Evolutionary conservation across 2,113 vertebrate genomes (phyloP).

Genomic region (Platichthys stellatus): DNA sequence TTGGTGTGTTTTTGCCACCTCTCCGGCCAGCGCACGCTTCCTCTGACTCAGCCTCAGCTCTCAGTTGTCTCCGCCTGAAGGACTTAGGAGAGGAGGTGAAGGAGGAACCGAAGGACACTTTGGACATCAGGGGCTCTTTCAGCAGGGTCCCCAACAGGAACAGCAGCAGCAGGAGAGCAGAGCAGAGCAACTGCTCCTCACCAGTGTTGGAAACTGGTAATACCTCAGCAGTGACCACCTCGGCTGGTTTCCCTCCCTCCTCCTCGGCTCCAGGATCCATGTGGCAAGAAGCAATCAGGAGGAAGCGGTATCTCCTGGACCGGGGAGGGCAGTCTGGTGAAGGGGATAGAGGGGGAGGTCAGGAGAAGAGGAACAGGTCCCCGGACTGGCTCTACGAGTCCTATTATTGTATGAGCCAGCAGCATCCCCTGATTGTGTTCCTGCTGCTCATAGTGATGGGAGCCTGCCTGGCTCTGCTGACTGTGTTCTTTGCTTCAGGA

Average conservation of each 20-base stretch:
- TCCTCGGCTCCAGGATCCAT: conserved; percentile 78
- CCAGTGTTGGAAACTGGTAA: conserved; percentile 67
- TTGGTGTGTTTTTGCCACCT: conserved; percentile 73
- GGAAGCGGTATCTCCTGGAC: conserved; percentile 81
- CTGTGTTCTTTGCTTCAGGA: conserved; percentile 96
- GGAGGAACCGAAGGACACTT: conserved; percentile 47
- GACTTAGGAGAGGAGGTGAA: conserved; percentile 55
- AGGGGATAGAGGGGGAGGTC: conserved; percentile 71
- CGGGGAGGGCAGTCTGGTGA: conserved; percentile 59
- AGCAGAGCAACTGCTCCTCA: conserved; percentile 62
- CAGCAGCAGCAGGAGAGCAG: conserved; percentile 59
- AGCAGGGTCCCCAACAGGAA: conserved; percentile 59
- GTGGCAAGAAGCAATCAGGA: conserved; percentile 90
- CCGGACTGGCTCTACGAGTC: conserved; percentile 98
- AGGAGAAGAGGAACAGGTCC: conserved; percentile 81
- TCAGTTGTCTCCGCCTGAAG: conserved; percentile 70
- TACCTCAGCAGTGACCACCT: conserved; percentile 55
- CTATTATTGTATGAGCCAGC: conserved; percentile 99
- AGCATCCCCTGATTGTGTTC: conserved; percentile 97
- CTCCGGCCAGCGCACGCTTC: conserved; percentile 65
- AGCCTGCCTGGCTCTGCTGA: conserved; percentile 93
- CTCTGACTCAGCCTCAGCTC: conserved; percentile 66
- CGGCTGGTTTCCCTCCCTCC: conserved; percentile 45
- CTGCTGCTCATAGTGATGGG: conserved; percentile 98
- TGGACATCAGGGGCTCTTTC: conserved; percentile 60